phyloP scores from a whole-genome alignment of 2,888 invertebrate genomes.

The Brachyptera risi region DNA sequence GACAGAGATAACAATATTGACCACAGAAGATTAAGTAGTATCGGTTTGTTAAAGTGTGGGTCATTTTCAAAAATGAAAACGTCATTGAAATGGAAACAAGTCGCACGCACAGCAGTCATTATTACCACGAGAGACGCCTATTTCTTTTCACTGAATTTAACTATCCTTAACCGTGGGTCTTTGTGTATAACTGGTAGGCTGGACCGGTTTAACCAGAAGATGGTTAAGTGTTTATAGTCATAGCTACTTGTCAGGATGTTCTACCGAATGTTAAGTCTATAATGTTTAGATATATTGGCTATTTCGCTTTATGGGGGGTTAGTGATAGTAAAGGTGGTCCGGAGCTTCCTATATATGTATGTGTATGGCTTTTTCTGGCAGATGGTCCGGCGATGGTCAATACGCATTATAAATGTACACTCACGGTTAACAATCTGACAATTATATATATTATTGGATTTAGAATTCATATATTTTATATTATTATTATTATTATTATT shows the following conservation, averaged over 20 bases:
- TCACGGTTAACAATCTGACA: too few species aligned
- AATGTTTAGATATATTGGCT: background rate
- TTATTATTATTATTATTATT: too few species aligned
- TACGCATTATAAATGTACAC: too few species aligned
- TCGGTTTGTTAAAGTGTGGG: background rate
- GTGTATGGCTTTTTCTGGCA: too few species aligned
- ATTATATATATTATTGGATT: too few species aligned
- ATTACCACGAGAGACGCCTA: background rate
- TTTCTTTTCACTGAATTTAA: slow-evolving; percentile 15
- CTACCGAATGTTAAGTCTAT: too few species aligned
- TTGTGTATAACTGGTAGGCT: background rate
- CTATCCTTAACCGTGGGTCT: slow-evolving; percentile 9
- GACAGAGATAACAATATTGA: slow-evolving; percentile 12
- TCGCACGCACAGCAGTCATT: slow-evolving; percentile 8
- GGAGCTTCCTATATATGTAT: background rate
- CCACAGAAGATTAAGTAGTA: slow-evolving; percentile 1
- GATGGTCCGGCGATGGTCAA: too few species aligned
- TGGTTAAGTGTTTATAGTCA: slow-evolving; percentile 12
- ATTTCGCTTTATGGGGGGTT: slow-evolving; percentile 11
- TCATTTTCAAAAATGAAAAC: slow-evolving; percentile 6
- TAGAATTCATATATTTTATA: too few species aligned
- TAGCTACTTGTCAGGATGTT: slow-evolving; percentile 17
- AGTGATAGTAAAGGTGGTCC: background rate
- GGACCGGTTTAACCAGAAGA: slow-evolving; percentile 18
- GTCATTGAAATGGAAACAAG: background rate